These are phyloP conservation scores for Avahi laniger DNA, from an alignment of 2,797 vertebrate species.

Conservation along the genomic window DNA sequence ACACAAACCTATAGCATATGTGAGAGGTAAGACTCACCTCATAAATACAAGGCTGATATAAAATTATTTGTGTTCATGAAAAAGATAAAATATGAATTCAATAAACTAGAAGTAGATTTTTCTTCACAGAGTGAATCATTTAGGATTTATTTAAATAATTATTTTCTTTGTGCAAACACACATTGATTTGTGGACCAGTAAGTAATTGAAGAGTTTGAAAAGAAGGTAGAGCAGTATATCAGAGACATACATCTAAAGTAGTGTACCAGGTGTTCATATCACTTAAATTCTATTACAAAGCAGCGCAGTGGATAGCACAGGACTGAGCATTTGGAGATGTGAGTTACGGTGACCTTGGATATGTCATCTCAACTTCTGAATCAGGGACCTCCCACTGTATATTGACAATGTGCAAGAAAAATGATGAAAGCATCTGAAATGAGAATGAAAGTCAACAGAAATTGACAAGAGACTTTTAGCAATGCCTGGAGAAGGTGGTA, in stretches of 20 bases:
- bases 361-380: neutral
- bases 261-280: neutral
- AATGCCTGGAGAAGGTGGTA: neutral
- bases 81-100: neutral
- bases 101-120: neutral
- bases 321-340: neutral
- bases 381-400: neutral
- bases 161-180: neutral
- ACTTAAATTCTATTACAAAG: neutral
- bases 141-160: neutral
- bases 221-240: neutral
- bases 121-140: neutral
- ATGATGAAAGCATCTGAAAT: neutral
- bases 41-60: neutral
- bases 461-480: neutral
- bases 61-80: neutral
- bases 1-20: accelerated
- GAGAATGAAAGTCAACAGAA: neutral
- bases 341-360: neutral
- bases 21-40: neutral
- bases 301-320: no score
- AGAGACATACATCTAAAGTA: neutral
- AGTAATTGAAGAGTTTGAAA: neutral
- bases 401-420: neutral
- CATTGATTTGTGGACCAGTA: neutral